Evolutionary conservation across 2,888 invertebrate species (phyloP), one percentile per base, ranked within the genome.

Genomic region (Incurvaria masculella): DNA sequence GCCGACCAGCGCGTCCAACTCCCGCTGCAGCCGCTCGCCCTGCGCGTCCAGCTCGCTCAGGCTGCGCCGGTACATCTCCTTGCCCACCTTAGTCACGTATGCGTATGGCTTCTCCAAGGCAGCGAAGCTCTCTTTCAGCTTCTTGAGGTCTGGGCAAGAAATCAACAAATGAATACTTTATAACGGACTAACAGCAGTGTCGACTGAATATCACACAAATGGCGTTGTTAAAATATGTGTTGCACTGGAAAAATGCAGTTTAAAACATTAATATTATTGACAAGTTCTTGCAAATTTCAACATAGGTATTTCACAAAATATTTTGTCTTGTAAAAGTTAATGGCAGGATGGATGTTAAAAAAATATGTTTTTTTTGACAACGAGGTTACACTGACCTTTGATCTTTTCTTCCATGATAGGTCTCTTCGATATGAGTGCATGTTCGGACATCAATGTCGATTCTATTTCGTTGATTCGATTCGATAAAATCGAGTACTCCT

Each of bases 1-100:
- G 2, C 79, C 76, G 59, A 84, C 82, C 41, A 88, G 66, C 60
- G 81, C 78, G 56, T 82, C 81, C 17, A 87, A 63, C 53, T 86
- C 83, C 53, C 75, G 74, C 48, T 70, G 66, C 45, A 82, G 61
- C 55, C 70, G 66, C 47, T 80, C 65, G 23, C 69, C 72, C 52
- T 69, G 65, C 8, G 65, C 56, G 55, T 74, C 63, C 23, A 61
- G 57, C 3, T 57, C 63, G 27, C 57, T 59, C 41, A 41, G 63
- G 8, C 64, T 69, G 38, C 54, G 69, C 42, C 65, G 67, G 53
- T 70, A 67, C 42, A 69, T 59, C n/a, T 78, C 75, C 21, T 80
- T 64, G 2, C 79, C 76, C 38, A 75, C 69, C 10, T 57, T 54
- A 45, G 79, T 80, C 4, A 79, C 79, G 45, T 68, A 70, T 51